Base-by-base conservation (phyloP, 2,888 invertebrate species). In the Tetranychus piercei region DNA sequence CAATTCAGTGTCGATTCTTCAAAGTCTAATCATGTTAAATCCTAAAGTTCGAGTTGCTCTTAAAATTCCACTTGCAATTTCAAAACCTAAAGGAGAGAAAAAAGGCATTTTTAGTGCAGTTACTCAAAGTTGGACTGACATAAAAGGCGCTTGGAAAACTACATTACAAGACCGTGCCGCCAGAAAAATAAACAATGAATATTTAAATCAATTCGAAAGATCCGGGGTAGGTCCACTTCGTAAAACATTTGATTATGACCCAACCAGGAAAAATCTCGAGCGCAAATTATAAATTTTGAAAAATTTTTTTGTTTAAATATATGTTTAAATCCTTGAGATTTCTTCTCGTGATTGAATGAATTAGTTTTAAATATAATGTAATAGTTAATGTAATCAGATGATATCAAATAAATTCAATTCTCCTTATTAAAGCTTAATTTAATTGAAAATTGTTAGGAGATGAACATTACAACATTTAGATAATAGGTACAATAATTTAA, bases 1-100 rank as follows among this genome's bases (percentile, higher is more conserved):
- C 79, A 96, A 96, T 82, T 86, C 90, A 71, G 87, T 94, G 78
- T 92, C 94, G 0, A 82, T 96, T 4, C 77, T 85, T 0, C 94
- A 94, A 87, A 91, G 90, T 8, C 86, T 87, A 9, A 74, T 93
- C 74, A 82, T 55, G 55, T 55, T 55, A 15, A 55, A 55, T 55
- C 55, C 55, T 15, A 55, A 55, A 0, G 55, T 55, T 55, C 55
- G 55, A 15, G 11, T 1, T 2, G 55, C 55, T 2, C 55, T 55
- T 15, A 55, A 55, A 55, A 55, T 55, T 15, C 55, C 55, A 15
- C 55, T 7, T 15, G 7, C 55, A 9, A 15, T 55, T 2, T 2
- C 9, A 55, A 55, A 55, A 15, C 1, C 9, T 55, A 55, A 55
- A 55, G 15, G 55, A 15, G 55, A 55, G 15, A 55, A 55, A 15